Percentiles rank a stretch among this genome's conserved stretches.
These are phyloP conservation scores for Protonibea diacanthus DNA, from an alignment of 2,797 vertebrate genomes.

Conservation along the genomic window DNA sequence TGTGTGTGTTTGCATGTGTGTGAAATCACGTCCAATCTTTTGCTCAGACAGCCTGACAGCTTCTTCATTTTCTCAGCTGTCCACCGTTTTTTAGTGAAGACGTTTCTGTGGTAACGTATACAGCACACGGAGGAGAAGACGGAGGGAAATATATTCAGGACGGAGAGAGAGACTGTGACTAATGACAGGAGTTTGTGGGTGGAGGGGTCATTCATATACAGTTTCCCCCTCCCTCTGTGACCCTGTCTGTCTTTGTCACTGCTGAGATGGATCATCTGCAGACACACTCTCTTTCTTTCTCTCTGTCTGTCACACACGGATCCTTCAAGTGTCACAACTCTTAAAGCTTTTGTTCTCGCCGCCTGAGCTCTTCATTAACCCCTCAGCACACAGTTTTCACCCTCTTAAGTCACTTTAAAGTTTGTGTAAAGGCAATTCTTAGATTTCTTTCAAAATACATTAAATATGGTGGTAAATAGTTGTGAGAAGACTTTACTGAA, in stretches of 20 bases:
- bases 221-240: constrained; percentile 78
- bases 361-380: constrained; percentile 60
- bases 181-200: constrained; percentile 67
- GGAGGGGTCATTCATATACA: constrained; percentile 76
- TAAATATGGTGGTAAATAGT: too few relatives aligned
- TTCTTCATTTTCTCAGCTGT: constrained; percentile 77
- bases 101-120: constrained; percentile 66
- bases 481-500: too few relatives aligned
- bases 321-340: constrained; percentile 55
- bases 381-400: constrained; percentile 5
- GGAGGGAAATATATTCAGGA: constrained; percentile 44
- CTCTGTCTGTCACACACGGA: constrained; percentile 20
- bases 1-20: constrained; percentile 13
- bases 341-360: constrained; percentile 59
- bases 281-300: constrained; percentile 44
- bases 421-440: too few relatives aligned
- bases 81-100: constrained; percentile 35
- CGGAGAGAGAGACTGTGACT: constrained; percentile 66
- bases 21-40: constrained; percentile 18
- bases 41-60: constrained; percentile 51
- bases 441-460: too few relatives aligned
- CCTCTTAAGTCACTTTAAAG: background rate
- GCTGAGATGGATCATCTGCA: constrained; percentile 73
- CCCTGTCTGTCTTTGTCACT: constrained; percentile 68
- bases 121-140: constrained; percentile 33